A percentile compares a stretch with the other conserved stretches of the same genome.
These are phyloP conservation scores for Gadus chalcogrammus DNA, from an alignment of 2,113 vertebrate species.

Conservation along the genomic window DNA sequence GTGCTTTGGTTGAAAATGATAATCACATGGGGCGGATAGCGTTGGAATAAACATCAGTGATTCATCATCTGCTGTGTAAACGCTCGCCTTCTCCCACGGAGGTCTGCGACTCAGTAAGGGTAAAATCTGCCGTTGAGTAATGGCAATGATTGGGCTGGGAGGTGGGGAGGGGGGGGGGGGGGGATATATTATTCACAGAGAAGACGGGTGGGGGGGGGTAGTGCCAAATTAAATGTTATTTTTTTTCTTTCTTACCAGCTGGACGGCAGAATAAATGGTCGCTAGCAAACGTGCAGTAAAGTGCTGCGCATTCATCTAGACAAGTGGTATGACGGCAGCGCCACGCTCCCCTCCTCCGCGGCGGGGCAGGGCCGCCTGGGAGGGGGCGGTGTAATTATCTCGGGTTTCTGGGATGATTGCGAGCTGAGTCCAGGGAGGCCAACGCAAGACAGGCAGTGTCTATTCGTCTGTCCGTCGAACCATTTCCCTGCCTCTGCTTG, in stretches of 20 bases:
- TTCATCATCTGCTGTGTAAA: conserved; percentile 25
- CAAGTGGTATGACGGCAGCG: conserved; percentile 80
- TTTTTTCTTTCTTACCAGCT: conserved; percentile 82
- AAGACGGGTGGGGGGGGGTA: conserved; percentile 63
- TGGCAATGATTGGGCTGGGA: conserved; percentile 27
- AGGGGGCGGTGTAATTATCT: conserved; percentile 71
- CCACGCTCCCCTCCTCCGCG: conserved; percentile 53
- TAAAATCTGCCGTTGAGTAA: conserved; percentile 32
- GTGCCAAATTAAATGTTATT: conserved; percentile 85
- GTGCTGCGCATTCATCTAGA: conserved; percentile 85
- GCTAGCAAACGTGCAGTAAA: conserved; percentile 86
- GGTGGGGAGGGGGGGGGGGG: conserved; percentile 26
- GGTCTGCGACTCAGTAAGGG: conserved; percentile 19
- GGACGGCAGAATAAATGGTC: conserved; percentile 85
- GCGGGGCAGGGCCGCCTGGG: conserved; percentile 48
- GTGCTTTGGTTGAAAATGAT: conserved; percentile 21
- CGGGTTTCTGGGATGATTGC: conserved; percentile 64
- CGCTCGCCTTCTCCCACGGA: conserved; percentile 23
- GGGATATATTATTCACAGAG: conserved; percentile 85
- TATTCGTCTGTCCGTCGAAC: too few relatives aligned
- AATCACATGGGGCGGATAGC: conserved; percentile 19
- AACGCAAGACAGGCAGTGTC: conserved; percentile 31
- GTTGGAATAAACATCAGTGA: conserved; percentile 13
- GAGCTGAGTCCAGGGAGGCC: conserved; percentile 52
- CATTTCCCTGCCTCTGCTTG: background rate